Percentiles rank a stretch among this genome's conserved stretches.
These are phyloP conservation scores for Dascillus cervinus DNA, from an alignment of 2,888 invertebrate species.

Conservation along the genomic window DNA sequence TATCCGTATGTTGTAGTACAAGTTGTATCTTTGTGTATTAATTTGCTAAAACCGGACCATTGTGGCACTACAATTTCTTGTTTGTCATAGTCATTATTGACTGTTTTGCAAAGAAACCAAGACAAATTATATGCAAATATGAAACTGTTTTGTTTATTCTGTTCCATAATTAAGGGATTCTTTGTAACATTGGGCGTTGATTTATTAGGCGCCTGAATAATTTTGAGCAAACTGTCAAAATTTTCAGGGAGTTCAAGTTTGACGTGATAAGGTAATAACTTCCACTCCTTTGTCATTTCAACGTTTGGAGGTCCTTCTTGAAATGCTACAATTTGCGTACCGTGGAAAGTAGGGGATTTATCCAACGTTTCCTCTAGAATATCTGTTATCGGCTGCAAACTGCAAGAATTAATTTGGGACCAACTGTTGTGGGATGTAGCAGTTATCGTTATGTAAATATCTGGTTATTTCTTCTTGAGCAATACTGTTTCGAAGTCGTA, in stretches of 20 bases:
- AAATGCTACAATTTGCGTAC: slow-evolving; percentile 13
- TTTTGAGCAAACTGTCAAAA: slow-evolving; percentile 1
- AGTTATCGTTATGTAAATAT: slow-evolving; percentile 8
- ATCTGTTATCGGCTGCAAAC: slow-evolving; percentile 19
- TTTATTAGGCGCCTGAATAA: slow-evolving; percentile 1
- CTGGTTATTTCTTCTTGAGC: slow-evolving; percentile 15
- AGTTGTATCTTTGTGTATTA: slow-evolving; percentile 1
- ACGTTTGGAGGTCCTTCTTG: slow-evolving; percentile 4
- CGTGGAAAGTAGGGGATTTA: slow-evolving; percentile 17
- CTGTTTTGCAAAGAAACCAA: slow-evolving; percentile 5
- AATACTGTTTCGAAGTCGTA: slow-evolving; percentile 10
- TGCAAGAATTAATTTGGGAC: slow-evolving; percentile 11
- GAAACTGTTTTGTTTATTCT: too few species aligned
- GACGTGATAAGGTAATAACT: slow-evolving; percentile 2
- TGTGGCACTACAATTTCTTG: slow-evolving; percentile 2
- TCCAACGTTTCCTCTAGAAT: slow-evolving; percentile 17
- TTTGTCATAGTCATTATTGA: background rate
- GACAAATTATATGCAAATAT: slow-evolving; percentile 3
- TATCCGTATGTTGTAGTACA: background rate
- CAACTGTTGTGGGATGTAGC: slow-evolving; percentile 3
- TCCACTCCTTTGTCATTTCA: background rate
- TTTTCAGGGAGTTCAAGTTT: slow-evolving; percentile 4
- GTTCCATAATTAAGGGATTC: background rate
- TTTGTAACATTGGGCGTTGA: slow-evolving; percentile 1
- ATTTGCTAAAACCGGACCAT: slow-evolving; percentile 4